Base-by-base conservation (phyloP, 2,113 vertebrate genomes). In the Thalassoma bifasciatum region DNA sequence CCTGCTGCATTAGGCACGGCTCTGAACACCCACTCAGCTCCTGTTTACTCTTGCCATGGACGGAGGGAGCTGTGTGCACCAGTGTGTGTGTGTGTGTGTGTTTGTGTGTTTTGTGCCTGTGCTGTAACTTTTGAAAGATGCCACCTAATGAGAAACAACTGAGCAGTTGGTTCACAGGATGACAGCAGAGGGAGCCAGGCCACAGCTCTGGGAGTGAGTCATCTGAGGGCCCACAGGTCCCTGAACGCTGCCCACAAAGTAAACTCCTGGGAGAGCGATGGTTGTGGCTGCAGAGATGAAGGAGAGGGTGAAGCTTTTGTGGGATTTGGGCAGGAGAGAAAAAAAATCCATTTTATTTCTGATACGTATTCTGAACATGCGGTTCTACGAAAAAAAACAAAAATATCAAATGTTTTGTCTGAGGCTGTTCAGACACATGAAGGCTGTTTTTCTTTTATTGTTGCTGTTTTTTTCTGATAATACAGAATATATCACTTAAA, bases 21-120 rank as follows among this genome's bases (percentile, higher is more conserved):
- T 87, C 88, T 77, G 79, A 88, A 84, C 84, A 57, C 82, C 87
- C 88, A 86, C 90, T 87, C 81, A 71, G 86, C 88, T 88, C 86
- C 85, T 90, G 86, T 89, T 92, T 92, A 89, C 81, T 75, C 85
- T 90, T 70, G 46, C 62, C 30, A 10, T 76, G 38, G 54, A 66
- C 51, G 73, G 78, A 66, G 75, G 79, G 78, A 66, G 66, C 36
- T 24, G 0, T 21, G 24, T 34, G 51, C 77, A 47, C 42, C 22
- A 50, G 34, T 19, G 38, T 34, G 70, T 50, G 38, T 38, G 30
- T 30, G 30, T 30, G 30, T 30, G 30, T 30, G 30, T 30, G 3
- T 30, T 3, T 30, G 30, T 30, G 30, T 30, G 30, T 10, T 19
- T 37, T 66, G 50, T 64, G 76, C 46, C 23, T 56, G 50, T 75